phyloP scores from a whole-genome alignment of 2,888 invertebrate species.

The Dicyrtoma fusca region DNA sequence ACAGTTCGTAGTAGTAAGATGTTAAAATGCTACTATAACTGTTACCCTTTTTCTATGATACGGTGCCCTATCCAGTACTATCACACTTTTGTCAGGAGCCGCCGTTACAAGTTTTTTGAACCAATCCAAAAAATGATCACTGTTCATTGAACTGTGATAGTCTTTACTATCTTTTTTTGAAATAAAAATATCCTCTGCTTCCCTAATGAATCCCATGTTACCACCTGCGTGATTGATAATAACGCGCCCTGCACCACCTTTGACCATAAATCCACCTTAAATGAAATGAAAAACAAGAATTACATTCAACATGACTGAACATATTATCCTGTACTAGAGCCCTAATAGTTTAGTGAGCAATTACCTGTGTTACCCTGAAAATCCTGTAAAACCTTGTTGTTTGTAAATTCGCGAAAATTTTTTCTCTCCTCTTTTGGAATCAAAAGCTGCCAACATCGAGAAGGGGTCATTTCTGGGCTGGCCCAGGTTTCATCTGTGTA shows the following conservation, averaged over 20 bases:
- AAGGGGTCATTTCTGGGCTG: not conserved
- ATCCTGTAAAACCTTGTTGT: not conserved
- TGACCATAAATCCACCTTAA: not conserved
- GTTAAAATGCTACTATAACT: not conserved
- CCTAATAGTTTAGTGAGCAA: no score
- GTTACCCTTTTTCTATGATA: constrained; percentile 28
- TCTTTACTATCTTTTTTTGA: not conserved
- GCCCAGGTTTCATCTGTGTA: constrained; percentile 23
- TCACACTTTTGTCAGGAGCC: constrained; percentile 22
- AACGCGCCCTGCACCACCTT: not conserved
- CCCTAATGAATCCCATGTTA: not conserved
- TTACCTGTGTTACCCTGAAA: not conserved
- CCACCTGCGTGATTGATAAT: constrained; percentile 2
- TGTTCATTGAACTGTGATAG: constrained; percentile 1
- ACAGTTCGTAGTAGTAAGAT: not conserved
- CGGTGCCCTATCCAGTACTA: constrained; percentile 33
- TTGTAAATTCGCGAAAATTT: not conserved
- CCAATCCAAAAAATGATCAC: not conserved
- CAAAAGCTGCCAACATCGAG: constrained; percentile 1
- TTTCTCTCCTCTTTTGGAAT: not conserved
- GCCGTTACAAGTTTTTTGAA: constrained; percentile 2
- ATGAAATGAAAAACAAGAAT: not conserved
- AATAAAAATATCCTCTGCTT: not conserved
- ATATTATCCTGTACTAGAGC: not conserved
- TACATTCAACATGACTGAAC: not conserved